Base-by-base conservation (phyloP, 2,888 invertebrate species). In the Camponotus fellah region DNA sequence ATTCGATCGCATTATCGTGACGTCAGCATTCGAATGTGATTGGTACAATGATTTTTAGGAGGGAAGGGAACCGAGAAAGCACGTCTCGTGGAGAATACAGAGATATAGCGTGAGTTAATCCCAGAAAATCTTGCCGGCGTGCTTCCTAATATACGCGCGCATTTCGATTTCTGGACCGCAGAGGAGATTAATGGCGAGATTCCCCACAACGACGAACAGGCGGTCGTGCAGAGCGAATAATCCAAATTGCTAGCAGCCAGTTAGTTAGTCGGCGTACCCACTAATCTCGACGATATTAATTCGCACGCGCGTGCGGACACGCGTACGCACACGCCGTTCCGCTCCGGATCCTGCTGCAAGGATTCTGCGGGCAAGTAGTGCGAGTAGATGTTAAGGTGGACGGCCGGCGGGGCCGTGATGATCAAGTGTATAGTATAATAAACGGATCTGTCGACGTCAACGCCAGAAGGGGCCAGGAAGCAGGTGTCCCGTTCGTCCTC, bases 391-490 rank as follows among this genome's bases (percentile, higher is more conserved):
- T 82, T 82, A 86, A 90, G 88, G 87, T 85, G 86, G 85, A 85
- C 88, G 81, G 82, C 71, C 81, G 83, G 79, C 66, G 71, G 69
- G 74, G 32, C 53, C 76, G 81, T 81, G 87, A 91, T 89, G 91
- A 91, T 89, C 91, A 89, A 89, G 86, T 86, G 84, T 85, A 83
- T 85, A 85, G 89, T 89, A 91, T 92, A 92, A 92, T 92, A 92
- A 92, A 92, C 91, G 91, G 92, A 92, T 92, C 91, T 90, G 88
- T 89, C 88, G 86, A 90, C 90, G 92, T 92, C 92, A 91, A 85
- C 87, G 88, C 87, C 92, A 92, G 92, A 92, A 91, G 92, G 91
- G 92, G 76, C 87, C 87, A 72, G 87, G 92, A 90, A 92, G 91
- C 92, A 92, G 92, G 92, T 92, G 92, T 91, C 86, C 85, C 74